Percentiles rank a stretch among this genome's conserved stretches.
Evolutionary conservation across 2,113 vertebrate genomes (phyloP).

Genomic region (Oceanites oceanicus): DNA sequence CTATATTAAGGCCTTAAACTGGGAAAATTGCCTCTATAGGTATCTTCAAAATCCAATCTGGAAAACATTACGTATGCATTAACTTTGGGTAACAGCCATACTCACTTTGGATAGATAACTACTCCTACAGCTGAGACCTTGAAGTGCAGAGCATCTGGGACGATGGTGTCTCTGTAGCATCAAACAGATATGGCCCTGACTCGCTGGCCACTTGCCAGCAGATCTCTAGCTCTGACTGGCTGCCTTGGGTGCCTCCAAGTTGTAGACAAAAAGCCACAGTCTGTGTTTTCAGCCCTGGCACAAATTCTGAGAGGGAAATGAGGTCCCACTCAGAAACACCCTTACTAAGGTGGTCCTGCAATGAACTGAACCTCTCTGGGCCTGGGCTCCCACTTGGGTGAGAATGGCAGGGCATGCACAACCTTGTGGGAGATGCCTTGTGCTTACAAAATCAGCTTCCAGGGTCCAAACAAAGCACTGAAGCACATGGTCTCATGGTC

Average conservation of each 20-base stretch:
- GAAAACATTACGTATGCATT: not conserved
- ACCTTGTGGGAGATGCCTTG: fast-evolving
- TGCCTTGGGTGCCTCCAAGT: not conserved
- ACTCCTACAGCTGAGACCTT: not conserved
- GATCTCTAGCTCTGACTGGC: not conserved
- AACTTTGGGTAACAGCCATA: not conserved
- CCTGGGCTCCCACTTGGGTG: not conserved
- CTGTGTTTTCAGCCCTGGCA: not conserved
- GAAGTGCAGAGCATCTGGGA: not conserved
- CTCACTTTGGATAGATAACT: not conserved
- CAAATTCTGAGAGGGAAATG: not conserved
- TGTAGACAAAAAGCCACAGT: not conserved
- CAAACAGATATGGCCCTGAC: not conserved
- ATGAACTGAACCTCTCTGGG: not conserved
- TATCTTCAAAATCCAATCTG: not conserved
- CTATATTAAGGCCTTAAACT: not conserved
- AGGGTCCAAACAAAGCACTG: not conserved
- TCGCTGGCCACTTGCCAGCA: not conserved
- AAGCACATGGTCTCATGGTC: not conserved
- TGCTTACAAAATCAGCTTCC: not conserved
- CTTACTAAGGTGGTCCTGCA: not conserved
- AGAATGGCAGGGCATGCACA: not conserved
- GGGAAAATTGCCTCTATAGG: not conserved
- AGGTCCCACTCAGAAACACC: not conserved
- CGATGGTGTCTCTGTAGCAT: not conserved